phyloP scores from a whole-genome alignment of 2,797 vertebrate species.

The Poliocrania exsul region DNA sequence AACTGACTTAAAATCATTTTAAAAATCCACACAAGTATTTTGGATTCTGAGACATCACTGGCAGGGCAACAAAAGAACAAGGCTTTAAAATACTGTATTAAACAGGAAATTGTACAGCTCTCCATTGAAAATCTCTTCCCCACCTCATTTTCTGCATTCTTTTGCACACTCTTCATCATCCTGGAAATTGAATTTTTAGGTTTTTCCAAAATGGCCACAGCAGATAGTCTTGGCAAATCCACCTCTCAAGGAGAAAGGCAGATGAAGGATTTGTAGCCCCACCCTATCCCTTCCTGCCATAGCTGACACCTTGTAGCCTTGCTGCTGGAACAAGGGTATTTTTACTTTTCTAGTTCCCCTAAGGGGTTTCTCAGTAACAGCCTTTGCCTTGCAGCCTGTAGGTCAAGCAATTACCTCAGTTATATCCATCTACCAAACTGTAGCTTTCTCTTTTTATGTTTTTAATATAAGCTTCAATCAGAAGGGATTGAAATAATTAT shows the following conservation, averaged over 20 bases:
- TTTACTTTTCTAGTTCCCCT: not conserved
- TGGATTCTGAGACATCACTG: not conserved
- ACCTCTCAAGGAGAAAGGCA: not conserved
- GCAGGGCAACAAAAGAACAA: not conserved
- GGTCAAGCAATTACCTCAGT: not conserved
- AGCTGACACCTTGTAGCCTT: not conserved
- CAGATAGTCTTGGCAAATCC: not conserved
- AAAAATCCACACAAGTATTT: not conserved
- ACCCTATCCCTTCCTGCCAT: not conserved
- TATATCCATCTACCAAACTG: not conserved
- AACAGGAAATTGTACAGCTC: constrained; percentile 5
- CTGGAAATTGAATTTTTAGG: not conserved
- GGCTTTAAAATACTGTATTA: not conserved
- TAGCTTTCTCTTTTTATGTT: not conserved
- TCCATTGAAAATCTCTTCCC: not conserved
- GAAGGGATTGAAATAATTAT: not conserved
- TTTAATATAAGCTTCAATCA: not conserved
- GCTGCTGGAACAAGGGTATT: not conserved
- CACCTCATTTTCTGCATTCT: constrained; percentile 14
- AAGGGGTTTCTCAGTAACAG: not conserved
- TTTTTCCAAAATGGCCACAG: not conserved
- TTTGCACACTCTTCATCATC: not conserved
- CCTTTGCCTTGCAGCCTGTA: not conserved
- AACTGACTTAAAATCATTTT: not conserved
- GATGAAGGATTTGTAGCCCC: not conserved